phyloP scores from a whole-genome alignment of 2,797 vertebrate species.

The Pseudotriccus pelzelni region DNA sequence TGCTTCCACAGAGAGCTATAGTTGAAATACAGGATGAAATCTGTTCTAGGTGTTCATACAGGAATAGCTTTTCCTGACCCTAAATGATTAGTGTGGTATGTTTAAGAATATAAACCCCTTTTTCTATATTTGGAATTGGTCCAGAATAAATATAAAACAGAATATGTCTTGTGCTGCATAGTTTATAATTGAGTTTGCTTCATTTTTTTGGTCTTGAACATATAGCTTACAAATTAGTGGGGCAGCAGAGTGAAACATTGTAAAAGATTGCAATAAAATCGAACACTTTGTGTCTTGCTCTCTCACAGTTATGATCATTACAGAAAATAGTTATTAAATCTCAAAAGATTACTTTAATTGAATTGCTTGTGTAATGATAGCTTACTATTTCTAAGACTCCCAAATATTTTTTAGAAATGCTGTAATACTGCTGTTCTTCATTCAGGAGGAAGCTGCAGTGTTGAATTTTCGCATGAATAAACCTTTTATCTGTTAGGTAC shows the following conservation, averaged over 20 bases:
- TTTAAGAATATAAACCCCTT: neutral
- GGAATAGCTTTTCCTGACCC: neutral
- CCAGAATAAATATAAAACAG: slow-evolving; percentile 36
- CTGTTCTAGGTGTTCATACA: neutral
- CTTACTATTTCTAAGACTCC: neutral
- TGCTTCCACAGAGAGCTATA: neutral
- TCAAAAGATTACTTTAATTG: slow-evolving; percentile 52
- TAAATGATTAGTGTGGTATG: neutral
- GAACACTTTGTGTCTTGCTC: slow-evolving; percentile 10
- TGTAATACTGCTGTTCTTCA: neutral
- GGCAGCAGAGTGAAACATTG: slow-evolving; percentile 35
- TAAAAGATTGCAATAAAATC: slow-evolving; percentile 45
- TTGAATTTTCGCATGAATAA: neutral
- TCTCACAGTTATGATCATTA: slow-evolving; percentile 45
- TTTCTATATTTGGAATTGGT: slow-evolving; percentile 10
- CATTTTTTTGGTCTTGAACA: neutral
- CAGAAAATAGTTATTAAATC: slow-evolving; percentile 60
- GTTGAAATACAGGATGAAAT: neutral
- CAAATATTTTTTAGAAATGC: neutral
- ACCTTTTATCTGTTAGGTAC: neutral
- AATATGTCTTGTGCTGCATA: neutral
- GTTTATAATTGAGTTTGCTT: slow-evolving; percentile 34
- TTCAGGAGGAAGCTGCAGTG: neutral
- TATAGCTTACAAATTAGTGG: slow-evolving; percentile 52
- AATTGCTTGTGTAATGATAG: slow-evolving; percentile 40